phyloP scores from a whole-genome alignment of 2,113 vertebrate species.

The Apeltes quadracus region DNA sequence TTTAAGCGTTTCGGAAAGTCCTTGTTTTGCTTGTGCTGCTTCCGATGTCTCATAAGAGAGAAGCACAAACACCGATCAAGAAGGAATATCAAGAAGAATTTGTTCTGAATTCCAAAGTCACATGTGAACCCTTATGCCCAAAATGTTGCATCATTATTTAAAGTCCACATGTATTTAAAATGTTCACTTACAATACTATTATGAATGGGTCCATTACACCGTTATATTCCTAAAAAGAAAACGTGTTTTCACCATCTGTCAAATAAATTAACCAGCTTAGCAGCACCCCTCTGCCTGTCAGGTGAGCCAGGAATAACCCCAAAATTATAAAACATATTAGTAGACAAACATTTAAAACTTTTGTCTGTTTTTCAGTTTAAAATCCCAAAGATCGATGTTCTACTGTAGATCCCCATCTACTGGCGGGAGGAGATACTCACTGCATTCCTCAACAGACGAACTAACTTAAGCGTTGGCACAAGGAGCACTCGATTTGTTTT shows the following conservation, averaged over 20 bases:
- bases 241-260: background rate
- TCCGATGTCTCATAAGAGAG: background rate
- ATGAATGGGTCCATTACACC: background rate
- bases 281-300: background rate
- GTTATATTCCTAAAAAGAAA: background rate
- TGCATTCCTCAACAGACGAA: background rate
- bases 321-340: background rate
- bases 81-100: background rate
- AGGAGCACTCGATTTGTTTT: background rate
- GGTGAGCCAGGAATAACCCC: background rate
- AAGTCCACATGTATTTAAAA: background rate
- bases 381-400: constrained; percentile 22
- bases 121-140: background rate
- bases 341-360: background rate
- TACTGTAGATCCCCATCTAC: constrained; percentile 64
- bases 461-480: background rate
- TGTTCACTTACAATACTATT: background rate
- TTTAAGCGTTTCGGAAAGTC: background rate
- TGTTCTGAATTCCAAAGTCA: background rate
- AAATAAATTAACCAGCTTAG: too few species aligned
- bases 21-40: background rate
- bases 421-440: constrained; percentile 47
- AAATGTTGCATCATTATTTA: background rate
- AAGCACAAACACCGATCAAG: background rate
- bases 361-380: background rate